A percentile compares a stretch with the other conserved stretches of the same genome.
Conservation (phyloP, 1,140 invertebrate genomes). For the Neotoxoptera formosana region DNA sequence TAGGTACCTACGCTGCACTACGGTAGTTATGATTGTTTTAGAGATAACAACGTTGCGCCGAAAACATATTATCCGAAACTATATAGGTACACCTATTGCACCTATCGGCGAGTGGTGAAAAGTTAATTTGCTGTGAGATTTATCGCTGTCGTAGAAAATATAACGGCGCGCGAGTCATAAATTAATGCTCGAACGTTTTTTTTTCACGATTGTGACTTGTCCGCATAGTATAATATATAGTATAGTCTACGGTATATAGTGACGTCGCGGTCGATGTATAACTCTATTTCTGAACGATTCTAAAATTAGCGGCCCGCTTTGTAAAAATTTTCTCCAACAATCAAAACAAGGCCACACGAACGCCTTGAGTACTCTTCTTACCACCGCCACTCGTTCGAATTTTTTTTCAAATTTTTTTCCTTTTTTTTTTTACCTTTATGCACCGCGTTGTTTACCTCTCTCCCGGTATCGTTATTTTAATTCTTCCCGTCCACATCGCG, state of each 20-base stretch:
- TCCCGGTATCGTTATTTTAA: not conserved
- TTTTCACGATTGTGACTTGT: not conserved
- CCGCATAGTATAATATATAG: not conserved
- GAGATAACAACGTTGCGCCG: not conserved
- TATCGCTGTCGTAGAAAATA: not conserved
- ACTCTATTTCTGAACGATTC: constrained; percentile 54
- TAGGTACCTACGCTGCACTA: not conserved
- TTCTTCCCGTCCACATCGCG: not conserved
- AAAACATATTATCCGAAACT: not conserved
- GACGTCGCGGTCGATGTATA: constrained; percentile 33
- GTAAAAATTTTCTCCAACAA: constrained; percentile 54
- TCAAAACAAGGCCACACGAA: constrained; percentile 49
- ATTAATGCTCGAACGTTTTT: not conserved
- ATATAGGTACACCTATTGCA: not conserved
- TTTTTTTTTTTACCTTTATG: not conserved
- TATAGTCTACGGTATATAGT: not conserved
- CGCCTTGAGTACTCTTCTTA: constrained; percentile 44
- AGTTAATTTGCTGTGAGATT: not conserved
- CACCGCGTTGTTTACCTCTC: not conserved
- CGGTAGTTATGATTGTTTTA: not conserved
- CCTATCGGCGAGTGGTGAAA: not conserved
- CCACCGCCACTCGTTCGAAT: not conserved
- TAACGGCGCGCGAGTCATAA: not conserved
- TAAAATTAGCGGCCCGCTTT: constrained; percentile 52
- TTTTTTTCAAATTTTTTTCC: constrained; percentile 5